A percentile compares a stretch with the other conserved stretches of the same genome.
These are phyloP conservation scores for Uloborus plumipes DNA, from an alignment of 2,888 invertebrate genomes.

Conservation along the genomic window DNA sequence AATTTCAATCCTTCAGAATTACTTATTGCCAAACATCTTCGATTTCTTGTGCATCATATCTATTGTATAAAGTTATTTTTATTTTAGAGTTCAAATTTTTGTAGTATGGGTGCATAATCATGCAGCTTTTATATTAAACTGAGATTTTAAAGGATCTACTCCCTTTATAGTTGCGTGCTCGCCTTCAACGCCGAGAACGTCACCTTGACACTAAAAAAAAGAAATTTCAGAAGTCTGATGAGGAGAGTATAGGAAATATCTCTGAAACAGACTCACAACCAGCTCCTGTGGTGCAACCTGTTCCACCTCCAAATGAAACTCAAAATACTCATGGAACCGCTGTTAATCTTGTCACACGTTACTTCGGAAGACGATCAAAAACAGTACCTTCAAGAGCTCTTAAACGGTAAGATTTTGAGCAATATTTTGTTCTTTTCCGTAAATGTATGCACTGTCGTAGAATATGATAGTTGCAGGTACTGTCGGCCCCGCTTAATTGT, in stretches of 20 bases:
- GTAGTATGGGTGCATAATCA: too few relatives aligned
- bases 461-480: too few relatives aligned
- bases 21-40: too few relatives aligned
- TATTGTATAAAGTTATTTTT: too few relatives aligned
- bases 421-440: background rate
- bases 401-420: constrained; percentile 23
- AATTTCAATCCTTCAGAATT: too few relatives aligned
- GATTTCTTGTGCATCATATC: too few relatives aligned
- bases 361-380: constrained; percentile 43
- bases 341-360: constrained; percentile 37
- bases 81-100: too few relatives aligned
- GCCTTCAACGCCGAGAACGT: constrained; percentile 79
- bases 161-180: constrained; percentile 77
- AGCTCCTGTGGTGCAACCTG: background rate
- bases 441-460: too few relatives aligned
- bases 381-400: constrained; percentile 48
- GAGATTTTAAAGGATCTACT: background rate
- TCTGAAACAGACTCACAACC: background rate
- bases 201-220: too few relatives aligned
- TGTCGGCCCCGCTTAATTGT: too few relatives aligned
- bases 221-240: constrained; percentile 69
- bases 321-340: constrained; percentile 5
- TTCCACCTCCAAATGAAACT: background rate
- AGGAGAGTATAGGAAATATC: constrained; percentile 12
- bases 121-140: too few relatives aligned